Percentiles rank a stretch among this genome's conserved stretches.
Conservation (phyloP, 2,888 invertebrate species). For the Ophioninae sp. region DNA sequence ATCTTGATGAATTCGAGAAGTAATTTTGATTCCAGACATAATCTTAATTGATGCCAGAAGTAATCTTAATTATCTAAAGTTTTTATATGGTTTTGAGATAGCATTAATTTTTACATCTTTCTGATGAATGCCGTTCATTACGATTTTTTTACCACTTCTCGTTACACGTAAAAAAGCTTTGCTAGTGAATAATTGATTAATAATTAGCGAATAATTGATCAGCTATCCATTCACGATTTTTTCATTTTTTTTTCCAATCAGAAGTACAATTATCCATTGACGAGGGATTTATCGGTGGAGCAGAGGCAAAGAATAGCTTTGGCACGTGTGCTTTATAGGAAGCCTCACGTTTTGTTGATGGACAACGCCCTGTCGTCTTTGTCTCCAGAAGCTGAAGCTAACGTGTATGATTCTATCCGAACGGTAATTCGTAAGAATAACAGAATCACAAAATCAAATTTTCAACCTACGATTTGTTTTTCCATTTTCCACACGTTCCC, state of each 20-base stretch:
- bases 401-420: slow-evolving; percentile 45
- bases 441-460: not conserved
- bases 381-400: slow-evolving; percentile 47
- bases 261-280: slow-evolving; percentile 44
- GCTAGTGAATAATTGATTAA: not conserved
- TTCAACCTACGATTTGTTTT: not conserved
- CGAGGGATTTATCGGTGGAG: slow-evolving; percentile 50
- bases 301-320: slow-evolving; percentile 58
- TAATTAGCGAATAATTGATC: not conserved
- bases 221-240: not conserved
- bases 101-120: too few relatives aligned
- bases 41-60: not conserved
- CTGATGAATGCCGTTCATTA: too few relatives aligned
- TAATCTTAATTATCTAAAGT: too few relatives aligned
- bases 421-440: slow-evolving; percentile 10
- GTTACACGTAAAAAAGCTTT: too few relatives aligned
- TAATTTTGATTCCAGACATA: not conserved
- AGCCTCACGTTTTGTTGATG: slow-evolving; percentile 54
- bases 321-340: slow-evolving; percentile 57
- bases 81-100: too few relatives aligned
- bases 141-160: too few relatives aligned
- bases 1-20: too few relatives aligned
- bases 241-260: not conserved
- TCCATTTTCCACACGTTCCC: not conserved
- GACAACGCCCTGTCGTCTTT: slow-evolving; percentile 55